Base-by-base conservation (phyloP, 2,888 invertebrate species). In the Lasioglossum figueresi region DNA sequence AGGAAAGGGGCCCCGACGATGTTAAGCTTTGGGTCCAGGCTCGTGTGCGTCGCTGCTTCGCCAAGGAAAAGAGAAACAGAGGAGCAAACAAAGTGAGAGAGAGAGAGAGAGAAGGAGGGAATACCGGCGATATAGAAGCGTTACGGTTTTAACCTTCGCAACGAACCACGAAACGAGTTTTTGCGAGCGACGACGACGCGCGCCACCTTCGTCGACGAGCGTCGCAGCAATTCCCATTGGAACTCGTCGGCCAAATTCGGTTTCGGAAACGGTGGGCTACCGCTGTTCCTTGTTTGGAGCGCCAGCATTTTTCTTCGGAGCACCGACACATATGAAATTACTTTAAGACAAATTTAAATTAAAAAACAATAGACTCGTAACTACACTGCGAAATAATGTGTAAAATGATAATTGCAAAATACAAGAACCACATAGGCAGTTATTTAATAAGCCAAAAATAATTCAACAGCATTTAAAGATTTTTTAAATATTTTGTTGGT, bases 81-180 rank as follows among this genome's bases (percentile, higher is more conserved):
- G 12, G 16, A 5, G 3, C n/a, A 27, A 12, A n/a, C n/a, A n/a
- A n/a, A n/a, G n/a, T n/a, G 12, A 3, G 19, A 19, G 48, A 48
- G 19, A 48, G 48, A 56, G 56, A 56, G 56, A 56, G 27, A n/a
- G 59, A 5, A 14, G 12, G 27, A 31, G 31, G 31, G 59, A 16
- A 31, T 27, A 31, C 59, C 31, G 34, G 66, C 34, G 66, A 34
- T 85, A 84, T 84, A 86, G 88, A 84, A 88, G 88, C 91, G 92
- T 92, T 92, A 91, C 91, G 90, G 88, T 92, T 92, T 92, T 90
- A 92, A 91, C 92, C 92, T 91, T 91, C 92, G 86, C 83, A 86
- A 89, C 85, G 88, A 89, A 89, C 87, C 91, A 89, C 87, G 84
- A 91, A 91, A 91, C 89, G 84, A 88, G 90, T 90, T 90, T 90